Evolutionary conservation across 2,797 vertebrate genomes (phyloP), one percentile per base, ranked within the genome.

Genomic region (Tenualosa ilisha): DNA sequence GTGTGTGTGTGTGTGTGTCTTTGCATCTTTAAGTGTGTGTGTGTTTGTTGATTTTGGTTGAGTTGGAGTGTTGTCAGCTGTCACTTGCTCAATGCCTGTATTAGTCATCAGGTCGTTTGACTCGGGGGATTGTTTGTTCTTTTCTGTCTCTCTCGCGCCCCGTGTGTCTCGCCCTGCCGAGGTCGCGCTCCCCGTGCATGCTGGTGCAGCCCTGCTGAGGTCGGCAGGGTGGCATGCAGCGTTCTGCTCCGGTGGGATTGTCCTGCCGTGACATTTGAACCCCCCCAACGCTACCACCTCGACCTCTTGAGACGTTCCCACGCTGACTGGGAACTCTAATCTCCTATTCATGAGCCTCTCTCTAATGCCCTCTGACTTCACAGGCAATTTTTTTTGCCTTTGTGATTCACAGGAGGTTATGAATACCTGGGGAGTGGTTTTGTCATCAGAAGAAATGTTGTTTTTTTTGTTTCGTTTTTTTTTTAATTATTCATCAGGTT

Each of bases 271-370:
- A 75, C 68, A 31, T 75, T 75, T 75, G 68, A 75, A 31, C 31
- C 68, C 40, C 8, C 5, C 6, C 20, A 20, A 79, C 40, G 46
- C 20, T 20, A 7, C 17, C 72, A 20, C 37, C 22, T 20, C 7
- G 40, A 40, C 40, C 72, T 79, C 72, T 79, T 79, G 40, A 79
- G 72, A 79, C 40, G 26, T 79, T 79, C 72, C 72, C 72, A 79
- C 72, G 72, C 40, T 15, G 17, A 46, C 17, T 22, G 72, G 72
- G 40, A 43, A 20, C 40, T 79, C 17, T 63, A 40, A 79, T 46
- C 37, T 46, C 1, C 3, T 75, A 75, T 75, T 75, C 31, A 75
- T 43, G 68, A 40, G 68, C 15, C 31, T 37, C 13, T 75, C 68
- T 40, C 40, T 79, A 79, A 79, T 22, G 72, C 7, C 72, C 31